These are phyloP conservation scores for Typhlichthys eigenmanni DNA, from an alignment of 2,797 vertebrate species.

Conservation along the genomic window DNA sequence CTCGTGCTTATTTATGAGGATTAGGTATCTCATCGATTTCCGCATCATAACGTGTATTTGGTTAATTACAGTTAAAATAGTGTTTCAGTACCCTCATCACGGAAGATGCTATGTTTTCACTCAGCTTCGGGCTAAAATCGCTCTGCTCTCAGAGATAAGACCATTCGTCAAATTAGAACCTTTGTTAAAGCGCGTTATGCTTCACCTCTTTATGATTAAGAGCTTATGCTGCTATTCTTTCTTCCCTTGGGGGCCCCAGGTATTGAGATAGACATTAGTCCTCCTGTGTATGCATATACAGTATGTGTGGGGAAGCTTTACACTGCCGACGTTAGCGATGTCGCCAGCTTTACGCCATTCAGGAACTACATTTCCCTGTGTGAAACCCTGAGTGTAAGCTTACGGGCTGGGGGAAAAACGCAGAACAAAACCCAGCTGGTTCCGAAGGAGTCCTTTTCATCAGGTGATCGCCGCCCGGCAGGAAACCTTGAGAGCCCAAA, in stretches of 20 bases:
- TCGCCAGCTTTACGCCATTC: no score
- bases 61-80: conserved; percentile 48
- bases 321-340: conserved; percentile 18
- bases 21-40: conserved; percentile 51
- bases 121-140: conserved; percentile 55
- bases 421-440: conserved; percentile 69
- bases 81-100: conserved; percentile 26
- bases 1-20: conserved; percentile 16
- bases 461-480: conserved; percentile 64
- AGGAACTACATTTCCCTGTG: conserved; percentile 21
- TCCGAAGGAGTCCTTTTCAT: conserved; percentile 73
- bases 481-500: conserved; percentile 77
- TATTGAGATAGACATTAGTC: conserved; percentile 44
- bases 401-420: conserved; percentile 48
- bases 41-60: conserved; percentile 45
- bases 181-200: conserved; percentile 58
- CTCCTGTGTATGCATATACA: conserved; percentile 17
- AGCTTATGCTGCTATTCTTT: conserved; percentile 50
- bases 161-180: conserved; percentile 52
- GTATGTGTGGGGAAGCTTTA: conserved; percentile 30
- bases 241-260: conserved; percentile 48
- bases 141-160: conserved; percentile 58
- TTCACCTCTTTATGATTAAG: conserved; percentile 68
- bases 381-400: conserved; percentile 56
- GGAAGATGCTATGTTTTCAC: conserved; percentile 37